A percentile compares a stretch with the other conserved stretches of the same genome.
These are phyloP conservation scores for Drosophila aff. DNA, from an alignment of 1,140 invertebrate genomes.

Conservation along the genomic window DNA sequence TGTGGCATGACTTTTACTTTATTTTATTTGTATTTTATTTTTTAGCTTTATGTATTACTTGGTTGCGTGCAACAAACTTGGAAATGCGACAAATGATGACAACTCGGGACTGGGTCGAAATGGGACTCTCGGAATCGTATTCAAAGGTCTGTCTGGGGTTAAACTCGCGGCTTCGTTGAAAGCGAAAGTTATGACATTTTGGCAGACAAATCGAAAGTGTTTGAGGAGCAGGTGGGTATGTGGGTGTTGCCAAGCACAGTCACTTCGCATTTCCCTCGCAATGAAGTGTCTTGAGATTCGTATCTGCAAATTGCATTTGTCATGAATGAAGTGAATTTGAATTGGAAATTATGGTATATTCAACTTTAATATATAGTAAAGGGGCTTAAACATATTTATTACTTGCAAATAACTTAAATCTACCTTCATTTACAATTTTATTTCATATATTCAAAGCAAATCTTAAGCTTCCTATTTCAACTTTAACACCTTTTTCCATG, in stretches of 20 bases:
- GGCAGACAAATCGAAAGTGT: slow-evolving; percentile 68
- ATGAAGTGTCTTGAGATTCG: slow-evolving; percentile 34
- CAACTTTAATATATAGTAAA: background rate
- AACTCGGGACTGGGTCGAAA: slow-evolving; percentile 38
- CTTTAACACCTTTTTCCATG: background rate
- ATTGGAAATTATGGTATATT: background rate
- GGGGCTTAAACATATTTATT: background rate
- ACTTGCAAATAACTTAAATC: background rate
- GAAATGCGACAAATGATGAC: slow-evolving; percentile 42
- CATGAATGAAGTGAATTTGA: slow-evolving; percentile 18
- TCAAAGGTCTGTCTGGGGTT: slow-evolving; percentile 32
- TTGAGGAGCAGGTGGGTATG: slow-evolving; percentile 20
- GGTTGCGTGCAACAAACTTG: slow-evolving; percentile 72
- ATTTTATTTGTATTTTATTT: slow-evolving; percentile 22
- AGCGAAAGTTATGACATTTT: slow-evolving; percentile 79
- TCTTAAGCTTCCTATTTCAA: too few relatives aligned
- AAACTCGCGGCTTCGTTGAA: slow-evolving; percentile 44
- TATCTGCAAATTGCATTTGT: slow-evolving; percentile 68
- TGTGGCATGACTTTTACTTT: slow-evolving; percentile 77
- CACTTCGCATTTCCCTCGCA: background rate
- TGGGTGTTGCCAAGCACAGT: slow-evolving; percentile 15
- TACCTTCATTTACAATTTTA: background rate
- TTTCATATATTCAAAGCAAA: background rate
- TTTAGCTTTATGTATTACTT: slow-evolving; percentile 39
- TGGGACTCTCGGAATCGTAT: slow-evolving; percentile 14